A percentile compares a stretch with the other conserved stretches of the same genome.
These are phyloP conservation scores for Diphyllodes magnificus DNA, from an alignment of 2,113 vertebrate genomes.

Conservation along the genomic window DNA sequence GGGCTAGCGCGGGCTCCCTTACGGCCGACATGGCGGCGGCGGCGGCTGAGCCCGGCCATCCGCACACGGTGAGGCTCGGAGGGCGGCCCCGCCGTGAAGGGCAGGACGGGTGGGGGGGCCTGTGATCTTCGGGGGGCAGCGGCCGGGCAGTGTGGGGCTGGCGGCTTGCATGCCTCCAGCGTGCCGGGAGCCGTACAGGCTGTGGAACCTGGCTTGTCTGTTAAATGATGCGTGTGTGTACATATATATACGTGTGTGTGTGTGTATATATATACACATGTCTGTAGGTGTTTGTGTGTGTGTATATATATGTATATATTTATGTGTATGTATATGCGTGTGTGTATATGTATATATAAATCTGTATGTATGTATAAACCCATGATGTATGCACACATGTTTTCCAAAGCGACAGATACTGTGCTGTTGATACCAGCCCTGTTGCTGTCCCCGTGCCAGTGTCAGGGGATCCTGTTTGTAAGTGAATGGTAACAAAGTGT, in stretches of 20 bases:
- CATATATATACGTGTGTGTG: accelerated
- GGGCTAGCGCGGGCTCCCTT: accelerated
- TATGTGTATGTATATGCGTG: accelerated
- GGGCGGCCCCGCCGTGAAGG: neutral
- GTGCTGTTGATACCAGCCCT: accelerated
- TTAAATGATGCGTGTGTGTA: accelerated
- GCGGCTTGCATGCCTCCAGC: neutral
- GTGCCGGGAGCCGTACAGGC: neutral
- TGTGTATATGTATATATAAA: accelerated
- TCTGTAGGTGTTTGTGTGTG: neutral
- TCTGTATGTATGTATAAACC: accelerated
- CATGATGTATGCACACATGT: accelerated
- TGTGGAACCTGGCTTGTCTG: neutral
- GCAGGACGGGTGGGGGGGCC: too few relatives aligned
- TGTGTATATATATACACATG: accelerated
- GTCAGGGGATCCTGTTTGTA: accelerated
- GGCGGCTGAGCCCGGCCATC: neutral
- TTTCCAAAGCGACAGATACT: accelerated
- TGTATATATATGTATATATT: accelerated
- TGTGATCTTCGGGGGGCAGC: too few relatives aligned
- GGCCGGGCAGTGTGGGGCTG: neutral
- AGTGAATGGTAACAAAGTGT: accelerated
- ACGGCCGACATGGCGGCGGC: neutral
- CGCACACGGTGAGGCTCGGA: neutral
- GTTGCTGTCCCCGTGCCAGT: accelerated